phyloP scores from a whole-genome alignment of 2,113 vertebrate genomes.

The Plectropomus leopardus region DNA sequence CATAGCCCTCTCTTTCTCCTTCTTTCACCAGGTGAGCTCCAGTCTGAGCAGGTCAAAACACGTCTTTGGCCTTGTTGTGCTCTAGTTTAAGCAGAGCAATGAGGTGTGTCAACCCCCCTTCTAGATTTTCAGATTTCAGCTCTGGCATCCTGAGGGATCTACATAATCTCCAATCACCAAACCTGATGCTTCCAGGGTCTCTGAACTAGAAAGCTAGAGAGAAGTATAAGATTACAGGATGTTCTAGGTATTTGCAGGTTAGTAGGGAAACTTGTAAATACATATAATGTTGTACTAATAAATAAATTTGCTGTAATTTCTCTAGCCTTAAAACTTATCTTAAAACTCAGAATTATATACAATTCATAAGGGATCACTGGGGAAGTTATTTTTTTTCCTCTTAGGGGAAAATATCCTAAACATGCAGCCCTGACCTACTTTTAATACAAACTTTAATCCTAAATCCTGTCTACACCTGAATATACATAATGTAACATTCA shows the following conservation, averaged over 20 bases:
- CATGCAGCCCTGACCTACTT: not conserved
- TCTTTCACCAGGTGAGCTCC: slow-evolving; percentile 57
- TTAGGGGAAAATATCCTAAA: slow-evolving; percentile 13
- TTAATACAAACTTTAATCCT: not conserved
- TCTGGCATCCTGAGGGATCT: slow-evolving; percentile 9
- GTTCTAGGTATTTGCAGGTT: not conserved
- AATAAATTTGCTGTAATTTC: not conserved
- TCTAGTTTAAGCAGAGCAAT: slow-evolving; percentile 47
- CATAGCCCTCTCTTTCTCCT: not conserved
- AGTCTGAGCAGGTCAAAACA: slow-evolving; percentile 66
- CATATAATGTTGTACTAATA: not conserved
- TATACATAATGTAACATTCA: too few species aligned
- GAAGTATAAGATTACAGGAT: slow-evolving; percentile 5
- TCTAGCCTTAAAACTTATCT: not conserved
- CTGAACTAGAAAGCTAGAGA: not conserved
- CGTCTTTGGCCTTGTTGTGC: slow-evolving; percentile 49
- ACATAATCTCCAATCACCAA: slow-evolving; percentile 11
- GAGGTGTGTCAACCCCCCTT: slow-evolving; percentile 42
- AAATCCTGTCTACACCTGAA: not conserved
- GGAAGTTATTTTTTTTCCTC: not conserved
- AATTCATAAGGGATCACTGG: too few species aligned
- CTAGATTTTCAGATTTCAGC: slow-evolving; percentile 33
- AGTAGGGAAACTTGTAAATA: not conserved
- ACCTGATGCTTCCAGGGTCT: slow-evolving; percentile 26
- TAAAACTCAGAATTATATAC: too few species aligned